Percentiles rank a stretch among this genome's conserved stretches.
phyloP scores from a whole-genome alignment of 2,888 invertebrate species.

The Daptonema setosum region DNA sequence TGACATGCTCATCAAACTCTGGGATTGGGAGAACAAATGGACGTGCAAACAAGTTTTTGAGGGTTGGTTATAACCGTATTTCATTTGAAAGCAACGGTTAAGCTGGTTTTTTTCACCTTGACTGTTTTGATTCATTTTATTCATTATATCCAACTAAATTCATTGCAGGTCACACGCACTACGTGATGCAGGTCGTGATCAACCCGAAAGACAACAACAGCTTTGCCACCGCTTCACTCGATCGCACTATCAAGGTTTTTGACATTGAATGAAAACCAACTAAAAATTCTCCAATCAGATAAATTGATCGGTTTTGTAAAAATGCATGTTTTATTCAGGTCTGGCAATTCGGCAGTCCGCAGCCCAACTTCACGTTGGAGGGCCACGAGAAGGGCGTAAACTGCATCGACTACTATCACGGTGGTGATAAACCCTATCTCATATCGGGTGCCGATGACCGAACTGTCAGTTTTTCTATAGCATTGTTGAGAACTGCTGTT shows the following conservation, averaged over 20 bases:
- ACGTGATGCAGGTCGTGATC: slow-evolving; percentile 97
- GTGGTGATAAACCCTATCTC: slow-evolving; percentile 93
- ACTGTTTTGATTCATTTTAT: no score
- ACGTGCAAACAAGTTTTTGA: slow-evolving; percentile 93
- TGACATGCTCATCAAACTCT: slow-evolving; percentile 90
- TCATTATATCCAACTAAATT: no score
- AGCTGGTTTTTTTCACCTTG: no score
- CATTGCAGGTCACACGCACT: slow-evolving; percentile 58
- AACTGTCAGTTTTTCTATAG: no score
- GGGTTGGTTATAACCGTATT: slow-evolving; percentile 38
- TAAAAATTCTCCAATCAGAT: no score
- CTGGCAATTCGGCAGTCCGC: slow-evolving; percentile 93
- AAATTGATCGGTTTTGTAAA: neutral
- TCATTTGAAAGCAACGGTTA: no score
- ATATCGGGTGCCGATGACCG: slow-evolving; percentile 97
- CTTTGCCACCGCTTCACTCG: slow-evolving; percentile 94
- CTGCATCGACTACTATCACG: slow-evolving; percentile 95
- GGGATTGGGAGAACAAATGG: slow-evolving; percentile 99
- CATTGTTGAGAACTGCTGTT: neutral
- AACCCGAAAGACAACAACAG: slow-evolving; percentile 99
- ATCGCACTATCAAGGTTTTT: slow-evolving; percentile 69
- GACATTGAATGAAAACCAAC: neutral
- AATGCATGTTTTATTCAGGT: slow-evolving; percentile 37
- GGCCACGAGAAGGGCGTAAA: slow-evolving; percentile 95
- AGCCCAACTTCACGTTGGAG: slow-evolving; percentile 88